These are phyloP conservation scores for Adelosebastes latens DNA, from an alignment of 2,797 vertebrate species.

Conservation along the genomic window DNA sequence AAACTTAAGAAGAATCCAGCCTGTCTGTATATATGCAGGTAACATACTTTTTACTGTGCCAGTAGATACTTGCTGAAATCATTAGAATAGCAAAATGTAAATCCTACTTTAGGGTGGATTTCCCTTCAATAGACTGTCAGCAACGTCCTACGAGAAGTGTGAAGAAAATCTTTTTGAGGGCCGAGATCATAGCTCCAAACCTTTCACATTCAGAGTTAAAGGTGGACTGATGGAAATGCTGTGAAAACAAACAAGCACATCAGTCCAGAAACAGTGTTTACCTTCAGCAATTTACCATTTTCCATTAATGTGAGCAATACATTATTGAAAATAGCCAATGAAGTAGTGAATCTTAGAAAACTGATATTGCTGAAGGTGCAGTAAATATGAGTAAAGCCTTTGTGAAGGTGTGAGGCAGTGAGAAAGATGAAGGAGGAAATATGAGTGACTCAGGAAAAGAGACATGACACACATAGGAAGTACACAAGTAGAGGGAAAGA, in stretches of 20 bases:
- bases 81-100: neutral
- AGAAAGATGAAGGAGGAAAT: slow-evolving; percentile 31
- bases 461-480: slow-evolving; percentile 41
- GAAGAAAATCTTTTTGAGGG: neutral
- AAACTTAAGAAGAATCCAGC: too few species aligned
- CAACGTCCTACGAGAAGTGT: neutral
- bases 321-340: neutral
- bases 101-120: slow-evolving; percentile 6
- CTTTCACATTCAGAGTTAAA: neutral
- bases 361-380: slow-evolving; percentile 10
- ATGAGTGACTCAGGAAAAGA: slow-evolving; percentile 13
- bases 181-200: slow-evolving; percentile 26
- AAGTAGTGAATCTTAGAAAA: neutral
- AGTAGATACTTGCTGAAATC: neutral
- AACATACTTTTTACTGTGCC: neutral
- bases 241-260: slow-evolving; percentile 16
- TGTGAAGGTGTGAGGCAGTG: slow-evolving; percentile 6
- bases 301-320: neutral
- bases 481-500: slow-evolving; percentile 68
- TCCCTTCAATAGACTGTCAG: neutral
- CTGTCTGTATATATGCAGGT: neutral
- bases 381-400: neutral
- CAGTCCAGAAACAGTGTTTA: neutral
- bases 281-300: slow-evolving; percentile 21
- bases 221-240: neutral